These are phyloP conservation scores for Tichodroma muraria DNA, from an alignment of 2,113 vertebrate genomes.

Conservation along the genomic window DNA sequence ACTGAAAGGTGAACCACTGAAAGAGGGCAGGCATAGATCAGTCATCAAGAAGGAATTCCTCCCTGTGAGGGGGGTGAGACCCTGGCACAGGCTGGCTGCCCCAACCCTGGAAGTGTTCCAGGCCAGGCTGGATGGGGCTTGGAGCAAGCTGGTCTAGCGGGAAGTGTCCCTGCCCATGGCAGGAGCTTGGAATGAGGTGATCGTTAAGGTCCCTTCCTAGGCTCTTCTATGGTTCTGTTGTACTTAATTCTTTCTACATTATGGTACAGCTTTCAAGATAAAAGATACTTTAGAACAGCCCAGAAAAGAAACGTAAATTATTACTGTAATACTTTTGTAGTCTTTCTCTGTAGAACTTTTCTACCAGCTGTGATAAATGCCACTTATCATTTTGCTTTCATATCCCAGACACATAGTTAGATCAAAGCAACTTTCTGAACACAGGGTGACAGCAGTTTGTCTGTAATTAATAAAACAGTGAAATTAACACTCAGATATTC, in stretches of 20 bases:
- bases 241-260: not conserved
- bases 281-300: not conserved
- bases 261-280: not conserved
- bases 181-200: not conserved
- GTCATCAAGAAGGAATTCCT: not conserved
- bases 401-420: not conserved
- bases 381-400: not conserved
- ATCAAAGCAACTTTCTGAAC: not conserved
- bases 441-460: not conserved
- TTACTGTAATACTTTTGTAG: not conserved
- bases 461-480: not conserved
- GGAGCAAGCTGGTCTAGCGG: not conserved
- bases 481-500: not conserved
- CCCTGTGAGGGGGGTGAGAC: not conserved
- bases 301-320: not conserved
- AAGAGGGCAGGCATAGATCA: not conserved
- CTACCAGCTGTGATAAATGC: not conserved
- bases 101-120: not conserved
- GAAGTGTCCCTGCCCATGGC: not conserved
- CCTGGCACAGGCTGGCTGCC: not conserved
- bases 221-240: not conserved
- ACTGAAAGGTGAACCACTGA: not conserved
- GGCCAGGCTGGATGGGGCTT: not conserved
- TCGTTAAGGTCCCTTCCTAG: not conserved
- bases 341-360: not conserved